A percentile compares a stretch with the other conserved stretches of the same genome.
phyloP scores from a whole-genome alignment of 2,888 invertebrate genomes.

The Scelioninae gen. 1 region DNA sequence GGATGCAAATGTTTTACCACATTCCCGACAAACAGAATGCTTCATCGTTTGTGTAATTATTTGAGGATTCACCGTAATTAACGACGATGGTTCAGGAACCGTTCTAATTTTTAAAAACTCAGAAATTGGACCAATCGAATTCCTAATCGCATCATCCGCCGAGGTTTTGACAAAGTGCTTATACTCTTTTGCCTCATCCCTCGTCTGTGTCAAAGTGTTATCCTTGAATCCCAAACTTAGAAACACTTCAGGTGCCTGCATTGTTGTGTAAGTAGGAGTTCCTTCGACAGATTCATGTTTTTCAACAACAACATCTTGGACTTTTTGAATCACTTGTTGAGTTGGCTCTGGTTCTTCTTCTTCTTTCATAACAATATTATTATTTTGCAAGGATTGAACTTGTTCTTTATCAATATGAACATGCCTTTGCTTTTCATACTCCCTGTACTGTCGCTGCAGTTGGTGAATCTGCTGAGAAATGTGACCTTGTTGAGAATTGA shows the following conservation, averaged over 20 bases:
- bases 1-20: slow-evolving; percentile 81
- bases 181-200: slow-evolving; percentile 80
- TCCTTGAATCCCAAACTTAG: slow-evolving; percentile 82
- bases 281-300: slow-evolving; percentile 78
- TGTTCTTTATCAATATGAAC: slow-evolving; percentile 79
- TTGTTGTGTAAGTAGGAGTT: slow-evolving; percentile 79
- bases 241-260: slow-evolving; percentile 82
- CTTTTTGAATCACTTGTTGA: slow-evolving; percentile 79
- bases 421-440: slow-evolving; percentile 79
- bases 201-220: slow-evolving; percentile 75
- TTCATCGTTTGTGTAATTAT: slow-evolving; percentile 78
- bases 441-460: slow-evolving; percentile 76
- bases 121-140: slow-evolving; percentile 82
- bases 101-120: slow-evolving; percentile 82
- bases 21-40: slow-evolving; percentile 80
- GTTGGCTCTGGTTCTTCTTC: slow-evolving; percentile 76
- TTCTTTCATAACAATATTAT: slow-evolving; percentile 78
- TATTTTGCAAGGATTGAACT: slow-evolving; percentile 79
- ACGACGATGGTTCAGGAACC: slow-evolving; percentile 77
- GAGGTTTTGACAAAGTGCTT: slow-evolving; percentile 79
- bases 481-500: slow-evolving; percentile 76
- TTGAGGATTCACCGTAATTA: slow-evolving; percentile 82
- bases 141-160: slow-evolving; percentile 79
- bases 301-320: slow-evolving; percentile 75
- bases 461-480: slow-evolving; percentile 79